Conservation (phyloP, 2,797 vertebrate genomes). For the Holocentrus rufus region DNA sequence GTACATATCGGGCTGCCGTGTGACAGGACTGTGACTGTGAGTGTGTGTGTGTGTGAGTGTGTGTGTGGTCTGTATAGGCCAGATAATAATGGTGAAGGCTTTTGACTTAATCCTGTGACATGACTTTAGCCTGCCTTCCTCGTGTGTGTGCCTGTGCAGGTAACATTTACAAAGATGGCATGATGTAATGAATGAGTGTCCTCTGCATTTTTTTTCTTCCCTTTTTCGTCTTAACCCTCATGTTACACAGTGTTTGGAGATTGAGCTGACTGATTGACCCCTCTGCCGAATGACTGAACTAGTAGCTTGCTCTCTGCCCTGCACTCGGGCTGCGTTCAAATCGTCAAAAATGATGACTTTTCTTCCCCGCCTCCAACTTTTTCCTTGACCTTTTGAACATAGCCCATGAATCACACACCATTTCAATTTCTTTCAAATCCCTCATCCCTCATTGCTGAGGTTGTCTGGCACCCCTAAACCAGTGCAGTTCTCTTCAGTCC, state of each 20-base stretch:
- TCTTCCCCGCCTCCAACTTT: conserved; percentile 2
- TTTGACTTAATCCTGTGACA: conserved; percentile 50
- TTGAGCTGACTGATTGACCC: conserved; percentile 67
- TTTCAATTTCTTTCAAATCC: conserved; percentile 35
- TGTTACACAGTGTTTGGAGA: conserved; percentile 58
- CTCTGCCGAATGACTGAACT: conserved; percentile 75
- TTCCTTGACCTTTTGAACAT: conserved; percentile 4
- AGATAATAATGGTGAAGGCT: conserved; percentile 55
- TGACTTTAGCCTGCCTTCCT: conserved; percentile 41
- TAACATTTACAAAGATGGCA: conserved; percentile 43
- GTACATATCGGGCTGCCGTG: conserved; percentile 18
- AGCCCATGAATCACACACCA: conserved; percentile 19
- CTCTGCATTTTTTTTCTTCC: conserved; percentile 27
- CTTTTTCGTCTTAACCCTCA: background rate
- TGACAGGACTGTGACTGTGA: conserved; percentile 16
- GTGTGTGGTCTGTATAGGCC: conserved; percentile 34
- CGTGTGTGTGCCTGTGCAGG: conserved; percentile 39
- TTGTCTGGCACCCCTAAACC: background rate
- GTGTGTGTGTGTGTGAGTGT: conserved; percentile 9
- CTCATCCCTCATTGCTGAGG: background rate
- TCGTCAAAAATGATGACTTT: conserved; percentile 8
- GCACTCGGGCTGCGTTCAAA: conserved; percentile 28
- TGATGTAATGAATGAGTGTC: conserved; percentile 44
- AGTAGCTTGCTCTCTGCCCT: conserved; percentile 51
- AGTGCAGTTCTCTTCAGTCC: conserved; percentile 11